Evolutionary conservation across 2,888 invertebrate species (phyloP).

Genomic region (Scaptomyza caliginosa): DNA sequence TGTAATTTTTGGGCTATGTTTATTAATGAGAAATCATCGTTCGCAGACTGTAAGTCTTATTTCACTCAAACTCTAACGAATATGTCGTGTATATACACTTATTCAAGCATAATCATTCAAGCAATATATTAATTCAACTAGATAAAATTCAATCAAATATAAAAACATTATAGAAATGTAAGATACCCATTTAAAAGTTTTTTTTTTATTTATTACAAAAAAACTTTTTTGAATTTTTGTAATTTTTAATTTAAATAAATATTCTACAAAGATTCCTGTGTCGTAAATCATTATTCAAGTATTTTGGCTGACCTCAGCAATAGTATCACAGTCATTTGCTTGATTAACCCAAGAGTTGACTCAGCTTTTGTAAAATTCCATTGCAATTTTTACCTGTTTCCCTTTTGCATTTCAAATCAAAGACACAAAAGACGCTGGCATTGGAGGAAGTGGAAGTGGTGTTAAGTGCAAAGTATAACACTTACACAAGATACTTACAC

Average conservation of each 20-base stretch:
- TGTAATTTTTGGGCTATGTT: slow-evolving; percentile 63
- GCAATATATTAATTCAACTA: too few species aligned
- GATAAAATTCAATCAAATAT: too few species aligned
- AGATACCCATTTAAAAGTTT: background rate
- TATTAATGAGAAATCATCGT: slow-evolving; percentile 69
- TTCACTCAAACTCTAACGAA: slow-evolving; percentile 1
- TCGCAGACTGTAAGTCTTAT: slow-evolving; percentile 36
- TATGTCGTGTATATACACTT: background rate
- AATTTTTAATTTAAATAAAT: background rate
- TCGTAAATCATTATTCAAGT: background rate
- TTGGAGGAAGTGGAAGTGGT: slow-evolving; percentile 6
- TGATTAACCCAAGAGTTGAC: background rate
- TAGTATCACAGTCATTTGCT: background rate
- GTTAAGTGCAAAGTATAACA: slow-evolving; percentile 2
- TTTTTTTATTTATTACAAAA: too few species aligned
- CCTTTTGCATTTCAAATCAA: slow-evolving; percentile 44
- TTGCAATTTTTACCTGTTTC: slow-evolving; percentile 19
- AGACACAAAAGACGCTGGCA: slow-evolving; percentile 8
- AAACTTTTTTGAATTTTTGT: too few species aligned
- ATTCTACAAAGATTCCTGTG: background rate
- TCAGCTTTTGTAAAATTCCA: background rate
- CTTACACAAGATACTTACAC: slow-evolving; percentile 22
- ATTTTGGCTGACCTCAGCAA: background rate
- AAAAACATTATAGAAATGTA: too few species aligned
- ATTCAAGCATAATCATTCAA: background rate